These are phyloP conservation scores for Sebastes taczanowskii DNA, from an alignment of 2,797 vertebrate species.

Conservation along the genomic window DNA sequence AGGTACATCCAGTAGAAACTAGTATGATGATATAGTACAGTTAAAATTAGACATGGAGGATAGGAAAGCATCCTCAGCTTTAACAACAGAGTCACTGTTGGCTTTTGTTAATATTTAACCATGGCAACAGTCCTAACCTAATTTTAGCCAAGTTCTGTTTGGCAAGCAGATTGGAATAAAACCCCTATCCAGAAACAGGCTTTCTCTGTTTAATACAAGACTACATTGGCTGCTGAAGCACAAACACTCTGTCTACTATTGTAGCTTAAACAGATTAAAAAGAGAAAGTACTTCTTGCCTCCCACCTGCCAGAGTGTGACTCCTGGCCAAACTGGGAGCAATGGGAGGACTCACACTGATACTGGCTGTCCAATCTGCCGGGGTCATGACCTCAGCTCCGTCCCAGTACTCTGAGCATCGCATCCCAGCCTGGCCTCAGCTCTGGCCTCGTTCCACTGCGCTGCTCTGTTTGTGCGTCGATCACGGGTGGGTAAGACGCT, in stretches of 20 bases:
- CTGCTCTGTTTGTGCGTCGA: neutral
- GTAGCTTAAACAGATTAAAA: conserved; percentile 16
- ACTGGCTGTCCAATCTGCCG: conserved; percentile 40
- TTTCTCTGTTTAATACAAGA: conserved; percentile 16
- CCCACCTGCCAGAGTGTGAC: conserved; percentile 39
- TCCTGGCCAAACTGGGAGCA: conserved; percentile 32
- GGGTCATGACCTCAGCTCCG: conserved; percentile 49
- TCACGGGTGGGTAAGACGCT: neutral
- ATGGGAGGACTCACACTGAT: conserved; percentile 14
- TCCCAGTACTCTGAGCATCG: conserved; percentile 27
- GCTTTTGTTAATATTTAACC: conserved; percentile 21
- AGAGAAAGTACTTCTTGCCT: conserved; percentile 17
- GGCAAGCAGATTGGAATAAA: neutral
- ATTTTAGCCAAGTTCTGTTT: conserved; percentile 20
- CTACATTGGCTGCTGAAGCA: conserved; percentile 7
- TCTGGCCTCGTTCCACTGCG: conserved; percentile 34
- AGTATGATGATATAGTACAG: neutral
- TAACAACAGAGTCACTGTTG: neutral
- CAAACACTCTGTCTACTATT: conserved; percentile 35
- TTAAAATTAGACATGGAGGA: neutral
- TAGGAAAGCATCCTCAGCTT: neutral
- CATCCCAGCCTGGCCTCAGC: conserved; percentile 20
- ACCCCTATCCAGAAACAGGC: conserved; percentile 17
- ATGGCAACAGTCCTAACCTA: neutral
- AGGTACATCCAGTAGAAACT: neutral